Evolutionary conservation across 1,140 invertebrate species (phyloP).

Genomic region (Protaetia brevitarsis): DNA sequence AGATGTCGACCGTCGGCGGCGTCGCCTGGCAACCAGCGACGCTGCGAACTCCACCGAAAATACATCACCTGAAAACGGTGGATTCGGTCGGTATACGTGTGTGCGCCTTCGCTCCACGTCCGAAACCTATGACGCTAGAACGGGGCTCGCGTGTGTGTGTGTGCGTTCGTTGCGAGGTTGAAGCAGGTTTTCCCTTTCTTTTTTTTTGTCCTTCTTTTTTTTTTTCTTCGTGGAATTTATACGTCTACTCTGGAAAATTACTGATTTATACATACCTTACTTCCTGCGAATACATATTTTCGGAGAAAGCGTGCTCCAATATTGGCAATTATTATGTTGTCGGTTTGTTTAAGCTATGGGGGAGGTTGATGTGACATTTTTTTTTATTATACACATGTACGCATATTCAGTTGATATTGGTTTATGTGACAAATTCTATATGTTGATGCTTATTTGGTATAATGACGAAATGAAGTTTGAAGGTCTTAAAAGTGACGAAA

Average conservation of each 20-base stretch:
- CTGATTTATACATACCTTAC: conserved; percentile 8
- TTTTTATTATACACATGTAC: no score
- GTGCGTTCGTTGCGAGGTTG: background rate
- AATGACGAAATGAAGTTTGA: no score
- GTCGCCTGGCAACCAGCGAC: conserved; percentile 45
- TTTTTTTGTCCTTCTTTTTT: conserved; percentile 15
- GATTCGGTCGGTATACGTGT: conserved; percentile 10
- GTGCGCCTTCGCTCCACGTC: background rate
- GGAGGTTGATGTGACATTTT: no score
- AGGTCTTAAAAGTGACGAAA: no score
- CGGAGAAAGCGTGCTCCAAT: conserved; percentile 4
- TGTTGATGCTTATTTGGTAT: no score
- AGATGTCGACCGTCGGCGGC: conserved; percentile 45
- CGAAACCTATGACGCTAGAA: background rate
- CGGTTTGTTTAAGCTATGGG: background rate
- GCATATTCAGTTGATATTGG: no score
- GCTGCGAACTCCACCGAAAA: conserved; percentile 17
- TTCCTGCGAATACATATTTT: background rate
- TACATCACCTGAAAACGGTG: conserved; percentile 28
- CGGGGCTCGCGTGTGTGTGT: background rate
- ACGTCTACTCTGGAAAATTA: conserved; percentile 16
- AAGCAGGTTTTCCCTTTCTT: background rate
- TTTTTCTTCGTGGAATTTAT: background rate
- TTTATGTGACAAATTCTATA: no score
- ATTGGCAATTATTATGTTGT: conserved; percentile 13